A percentile compares a stretch with the other conserved stretches of the same genome.
Conservation (phyloP, 1,140 invertebrate species). For the Papilio polyxenes region DNA sequence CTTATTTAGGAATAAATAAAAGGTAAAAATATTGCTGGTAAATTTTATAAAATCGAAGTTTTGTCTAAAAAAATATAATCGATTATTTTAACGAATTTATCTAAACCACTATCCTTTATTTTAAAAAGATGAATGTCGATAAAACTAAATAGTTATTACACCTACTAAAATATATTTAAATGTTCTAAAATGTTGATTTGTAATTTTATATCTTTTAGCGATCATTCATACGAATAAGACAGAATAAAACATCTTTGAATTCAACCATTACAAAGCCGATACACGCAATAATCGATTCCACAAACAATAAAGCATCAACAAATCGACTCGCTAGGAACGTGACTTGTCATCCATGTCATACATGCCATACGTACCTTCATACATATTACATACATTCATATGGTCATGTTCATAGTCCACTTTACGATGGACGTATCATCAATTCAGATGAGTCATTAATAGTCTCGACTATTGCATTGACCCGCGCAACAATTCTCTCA, state of each 20-base stretch:
- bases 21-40: not conserved
- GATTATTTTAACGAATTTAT: too few relatives aligned
- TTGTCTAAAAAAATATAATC: too few relatives aligned
- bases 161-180: too few relatives aligned
- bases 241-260: not conserved
- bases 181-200: not conserved
- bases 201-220: not conserved
- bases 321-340: conserved; percentile 33
- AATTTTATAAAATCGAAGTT: too few relatives aligned
- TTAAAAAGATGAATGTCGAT: too few relatives aligned
- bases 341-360: conserved; percentile 33
- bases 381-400: conserved; percentile 36
- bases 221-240: not conserved
- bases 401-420: conserved; percentile 7
- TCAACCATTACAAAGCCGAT: not conserved
- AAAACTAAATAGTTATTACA: too few relatives aligned
- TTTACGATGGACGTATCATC: conserved; percentile 1
- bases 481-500: not conserved
- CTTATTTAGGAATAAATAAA: conserved; percentile 32
- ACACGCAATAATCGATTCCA: conserved; percentile 23
- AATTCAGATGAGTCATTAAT: conserved; percentile 30
- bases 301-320: conserved; percentile 37
- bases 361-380: not conserved
- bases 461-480: conserved; percentile 9
- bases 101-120: too few relatives aligned